Evolutionary conservation across 2,113 vertebrate genomes (phyloP), one percentile per base, ranked within the genome.

Genomic region (Dryoscopus gambensis): DNA sequence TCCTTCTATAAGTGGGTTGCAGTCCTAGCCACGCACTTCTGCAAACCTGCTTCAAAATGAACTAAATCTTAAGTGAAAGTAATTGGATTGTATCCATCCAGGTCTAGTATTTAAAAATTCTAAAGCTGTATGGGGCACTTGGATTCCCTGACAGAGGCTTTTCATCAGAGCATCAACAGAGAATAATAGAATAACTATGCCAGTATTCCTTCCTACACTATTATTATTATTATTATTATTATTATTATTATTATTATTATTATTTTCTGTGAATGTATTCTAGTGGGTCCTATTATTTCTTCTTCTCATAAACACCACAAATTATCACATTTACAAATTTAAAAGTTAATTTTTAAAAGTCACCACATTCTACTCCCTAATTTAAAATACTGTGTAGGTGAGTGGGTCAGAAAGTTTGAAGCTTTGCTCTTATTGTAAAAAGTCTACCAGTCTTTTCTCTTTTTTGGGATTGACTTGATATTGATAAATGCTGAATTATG

Each of bases 401-500:
- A 39, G 12, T 12, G 17, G 17, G 42, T 93, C 60, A 92, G 69
- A 86, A 89, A 76, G 27, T 47, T 49, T 60, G 18, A 91, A 46
- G 19, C 90, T 92, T 93, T 91, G 22, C 63, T 55, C 47, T 76
- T 83, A 42, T 46, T 91, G 78, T 73, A 65, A 82, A 63, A 90
- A 52, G 55, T 69, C 17, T 49, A 9, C n/a, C 64, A 64, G 75
- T 73, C 68, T 82, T 84, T 89, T 82, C 31, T 71, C 79, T 85
- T 87, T 84, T 80, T 44, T 53, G 70, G 85, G 42, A 98, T 94
- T 93, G 96, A 97, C 97, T 10, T 57, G 65, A 33, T 97, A 98
- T 97, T 85, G 97, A 97, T 92, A 94, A 76, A 74, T 50, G 52
- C 30, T 95, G 90, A 98, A 97, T 97, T 97, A 98, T 95, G 89